Conservation (phyloP, 2,797 vertebrate species). For the Semaprochilodus insignis region DNA sequence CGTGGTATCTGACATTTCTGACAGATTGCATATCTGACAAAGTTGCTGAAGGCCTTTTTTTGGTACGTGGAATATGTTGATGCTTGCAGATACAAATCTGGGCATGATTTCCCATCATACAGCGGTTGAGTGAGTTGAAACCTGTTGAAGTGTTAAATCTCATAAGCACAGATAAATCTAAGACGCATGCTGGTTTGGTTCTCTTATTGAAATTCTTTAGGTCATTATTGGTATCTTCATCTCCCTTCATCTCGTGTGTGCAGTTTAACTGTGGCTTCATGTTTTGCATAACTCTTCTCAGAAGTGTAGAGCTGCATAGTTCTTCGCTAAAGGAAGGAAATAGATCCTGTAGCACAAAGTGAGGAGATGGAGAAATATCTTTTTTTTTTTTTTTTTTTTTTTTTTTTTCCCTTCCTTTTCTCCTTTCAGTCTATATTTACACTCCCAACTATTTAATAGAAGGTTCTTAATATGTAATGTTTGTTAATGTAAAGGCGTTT, state of each 20-base stretch:
- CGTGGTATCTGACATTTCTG: background rate
- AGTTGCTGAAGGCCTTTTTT: background rate
- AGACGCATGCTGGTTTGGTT: too few species aligned
- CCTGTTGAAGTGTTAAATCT: background rate
- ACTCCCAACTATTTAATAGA: too few species aligned
- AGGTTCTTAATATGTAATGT: too few species aligned
- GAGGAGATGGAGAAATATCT: background rate
- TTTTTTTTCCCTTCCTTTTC: too few species aligned
- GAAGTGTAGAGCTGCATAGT: background rate
- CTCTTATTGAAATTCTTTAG: too few species aligned
- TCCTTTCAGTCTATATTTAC: too few species aligned
- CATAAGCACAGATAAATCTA: background rate
- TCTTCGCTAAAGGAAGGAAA: background rate
- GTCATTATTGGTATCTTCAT: too few species aligned
- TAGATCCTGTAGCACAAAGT: background rate
- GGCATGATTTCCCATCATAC: background rate
- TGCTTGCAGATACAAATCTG: background rate
- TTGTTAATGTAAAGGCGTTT: too few species aligned
- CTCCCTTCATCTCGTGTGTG: too few species aligned
- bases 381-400: too few species aligned
- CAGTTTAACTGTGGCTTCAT: background rate
- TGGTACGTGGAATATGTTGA: background rate
- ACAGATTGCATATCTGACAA: background rate
- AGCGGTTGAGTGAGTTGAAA: background rate
- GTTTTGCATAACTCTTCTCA: background rate